Percentiles rank a stretch among this genome's conserved stretches.
Conservation (phyloP, 2,113 vertebrate species). For the Spilogale gracilis region DNA sequence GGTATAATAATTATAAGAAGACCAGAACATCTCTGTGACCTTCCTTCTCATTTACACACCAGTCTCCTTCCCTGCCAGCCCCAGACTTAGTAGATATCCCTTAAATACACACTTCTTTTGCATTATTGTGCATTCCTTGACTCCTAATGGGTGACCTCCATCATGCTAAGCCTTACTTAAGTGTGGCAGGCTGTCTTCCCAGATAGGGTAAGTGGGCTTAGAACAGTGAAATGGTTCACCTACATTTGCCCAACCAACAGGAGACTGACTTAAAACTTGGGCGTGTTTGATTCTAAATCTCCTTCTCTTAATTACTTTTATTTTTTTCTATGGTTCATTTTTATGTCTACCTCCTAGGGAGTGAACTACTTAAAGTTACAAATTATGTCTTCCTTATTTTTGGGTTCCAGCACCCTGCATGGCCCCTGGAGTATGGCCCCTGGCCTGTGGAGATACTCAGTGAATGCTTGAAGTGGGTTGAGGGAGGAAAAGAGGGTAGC, state of each 20-base stretch:
- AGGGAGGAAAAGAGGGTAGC: neutral
- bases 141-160: fast-evolving
- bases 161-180: neutral
- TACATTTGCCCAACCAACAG: neutral
- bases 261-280: neutral
- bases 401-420: neutral
- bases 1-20: neutral
- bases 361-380: neutral
- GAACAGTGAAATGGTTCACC: neutral
- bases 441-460: neutral
- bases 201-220: too few species aligned
- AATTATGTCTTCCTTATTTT: neutral
- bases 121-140: neutral
- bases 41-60: fast-evolving
- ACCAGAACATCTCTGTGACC: neutral
- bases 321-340: neutral
- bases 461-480: neutral
- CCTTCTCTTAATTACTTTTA: neutral
- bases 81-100: neutral
- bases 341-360: neutral
- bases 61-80: too few species aligned
- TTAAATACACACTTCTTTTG: too few species aligned
- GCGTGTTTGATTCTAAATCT: neutral
- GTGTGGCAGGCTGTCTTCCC: neutral
- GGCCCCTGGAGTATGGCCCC: neutral